Evolutionary conservation across 2,113 vertebrate species (phyloP).

Genomic region (Sander lucioperca): DNA sequence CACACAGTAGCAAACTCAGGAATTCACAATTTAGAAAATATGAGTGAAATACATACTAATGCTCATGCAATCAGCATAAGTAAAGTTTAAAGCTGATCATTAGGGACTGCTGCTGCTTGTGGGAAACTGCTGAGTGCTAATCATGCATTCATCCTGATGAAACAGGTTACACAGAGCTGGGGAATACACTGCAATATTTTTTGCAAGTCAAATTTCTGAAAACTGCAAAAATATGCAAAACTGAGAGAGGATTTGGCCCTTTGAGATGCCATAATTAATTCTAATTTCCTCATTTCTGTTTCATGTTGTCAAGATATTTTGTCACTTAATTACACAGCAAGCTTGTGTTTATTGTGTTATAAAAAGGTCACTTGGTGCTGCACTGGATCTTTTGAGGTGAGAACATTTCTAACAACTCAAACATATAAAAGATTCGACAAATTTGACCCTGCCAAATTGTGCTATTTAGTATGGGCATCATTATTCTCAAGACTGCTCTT

Average conservation of each 20-base stretch:
- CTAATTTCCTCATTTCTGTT: slow-evolving; percentile 55
- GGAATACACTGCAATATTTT: slow-evolving; percentile 63
- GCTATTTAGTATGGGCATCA: neutral
- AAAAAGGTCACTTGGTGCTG: neutral
- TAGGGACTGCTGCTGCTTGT: slow-evolving; percentile 40
- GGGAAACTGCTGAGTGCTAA: slow-evolving; percentile 58
- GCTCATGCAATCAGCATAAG: slow-evolving; percentile 64
- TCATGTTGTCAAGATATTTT: slow-evolving; percentile 62
- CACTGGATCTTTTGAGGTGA: neutral
- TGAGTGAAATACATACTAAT: slow-evolving; percentile 58
- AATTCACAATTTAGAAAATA: slow-evolving; percentile 45
- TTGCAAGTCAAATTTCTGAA: slow-evolving; percentile 72
- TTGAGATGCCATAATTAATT: slow-evolving; percentile 63
- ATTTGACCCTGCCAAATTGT: neutral
- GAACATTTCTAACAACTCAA: neutral
- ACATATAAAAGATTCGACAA: neutral
- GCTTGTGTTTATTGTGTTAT: slow-evolving; percentile 10
- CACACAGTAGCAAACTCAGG: slow-evolving; percentile 8
- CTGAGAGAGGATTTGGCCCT: slow-evolving; percentile 44
- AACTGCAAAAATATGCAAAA: slow-evolving; percentile 70
- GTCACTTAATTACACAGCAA: slow-evolving; percentile 53
- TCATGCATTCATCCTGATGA: slow-evolving; percentile 69
- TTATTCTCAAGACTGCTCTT: neutral
- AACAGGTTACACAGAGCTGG: slow-evolving; percentile 62
- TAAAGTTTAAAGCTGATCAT: slow-evolving; percentile 66